A percentile compares a stretch with the other conserved stretches of the same genome.
Conservation (phyloP, 2,888 invertebrate species). For the Lymantria dispar region DNA sequence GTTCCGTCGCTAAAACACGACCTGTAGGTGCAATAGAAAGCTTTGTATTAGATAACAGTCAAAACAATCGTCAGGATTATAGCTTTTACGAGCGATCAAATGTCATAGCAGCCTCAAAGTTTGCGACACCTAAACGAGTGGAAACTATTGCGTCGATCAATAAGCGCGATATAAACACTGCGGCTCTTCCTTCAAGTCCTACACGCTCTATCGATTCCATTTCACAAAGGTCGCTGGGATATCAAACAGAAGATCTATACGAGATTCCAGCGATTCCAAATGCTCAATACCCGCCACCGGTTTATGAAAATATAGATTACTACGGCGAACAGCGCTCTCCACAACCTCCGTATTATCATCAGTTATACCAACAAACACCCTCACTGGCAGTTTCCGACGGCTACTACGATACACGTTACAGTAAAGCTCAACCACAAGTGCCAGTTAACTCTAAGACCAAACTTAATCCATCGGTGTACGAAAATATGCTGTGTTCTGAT, state of each 20-base stretch:
- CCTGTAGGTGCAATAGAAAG: constrained; percentile 86
- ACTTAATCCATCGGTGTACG: constrained; percentile 69
- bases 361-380: constrained; percentile 70
- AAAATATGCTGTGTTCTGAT: constrained; percentile 75
- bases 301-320: constrained; percentile 93
- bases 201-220: constrained; percentile 83
- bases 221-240: constrained; percentile 82
- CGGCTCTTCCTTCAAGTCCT: constrained; percentile 77
- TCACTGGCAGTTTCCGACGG: constrained; percentile 70
- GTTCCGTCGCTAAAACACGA: constrained; percentile 72
- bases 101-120: constrained; percentile 89
- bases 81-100: constrained; percentile 86
- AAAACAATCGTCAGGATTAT: constrained; percentile 71
- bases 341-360: constrained; percentile 85
- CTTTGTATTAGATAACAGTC: constrained; percentile 82
- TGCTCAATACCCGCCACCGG: constrained; percentile 69
- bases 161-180: constrained; percentile 67
- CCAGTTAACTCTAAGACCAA: constrained; percentile 81
- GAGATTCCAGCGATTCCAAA: constrained; percentile 71
- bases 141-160: constrained; percentile 82
- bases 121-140: constrained; percentile 88
- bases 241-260: constrained; percentile 72
- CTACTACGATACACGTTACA: constrained; percentile 81
- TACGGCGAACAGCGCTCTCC: constrained; percentile 84
- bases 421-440: constrained; percentile 92